Conservation (phyloP, 2,888 invertebrate species). For the Ornithoptera priamus region DNA sequence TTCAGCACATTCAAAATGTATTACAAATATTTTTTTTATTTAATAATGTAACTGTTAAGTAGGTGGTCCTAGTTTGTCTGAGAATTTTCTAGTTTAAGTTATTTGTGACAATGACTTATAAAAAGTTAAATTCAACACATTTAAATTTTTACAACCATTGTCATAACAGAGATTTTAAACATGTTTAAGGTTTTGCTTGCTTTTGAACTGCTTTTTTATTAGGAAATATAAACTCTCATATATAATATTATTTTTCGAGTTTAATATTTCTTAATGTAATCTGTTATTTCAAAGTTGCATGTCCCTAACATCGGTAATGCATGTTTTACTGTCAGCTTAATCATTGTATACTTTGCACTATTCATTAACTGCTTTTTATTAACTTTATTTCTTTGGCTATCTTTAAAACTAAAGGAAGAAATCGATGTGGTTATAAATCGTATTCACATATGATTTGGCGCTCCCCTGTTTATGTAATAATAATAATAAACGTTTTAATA, state of each 20-base stretch:
- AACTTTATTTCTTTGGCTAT: slow-evolving; percentile 52
- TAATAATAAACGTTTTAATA: too few relatives aligned
- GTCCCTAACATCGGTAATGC: slow-evolving; percentile 45
- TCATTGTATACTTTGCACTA: slow-evolving; percentile 58
- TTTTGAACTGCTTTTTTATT: slow-evolving; percentile 20
- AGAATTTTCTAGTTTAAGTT: not conserved
- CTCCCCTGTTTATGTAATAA: slow-evolving; percentile 66
- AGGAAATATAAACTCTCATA: slow-evolving; percentile 14
- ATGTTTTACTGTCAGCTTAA: slow-evolving; percentile 51
- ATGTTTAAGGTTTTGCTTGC: slow-evolving; percentile 23
- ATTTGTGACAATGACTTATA: slow-evolving; percentile 4
- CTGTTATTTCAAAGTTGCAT: slow-evolving; percentile 35
- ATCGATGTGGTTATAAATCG: slow-evolving; percentile 67
- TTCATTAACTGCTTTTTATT: slow-evolving; percentile 54
- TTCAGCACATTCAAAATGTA: not conserved
- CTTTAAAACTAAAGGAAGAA: slow-evolving; percentile 61
- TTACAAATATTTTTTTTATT: not conserved
- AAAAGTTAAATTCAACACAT: not conserved
- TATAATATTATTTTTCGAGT: not conserved
- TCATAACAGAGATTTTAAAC: slow-evolving; percentile 23
- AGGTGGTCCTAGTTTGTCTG: slow-evolving; percentile 11
- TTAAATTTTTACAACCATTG: slow-evolving; percentile 1
- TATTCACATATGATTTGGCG: slow-evolving; percentile 66
- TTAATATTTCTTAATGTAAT: slow-evolving; percentile 19
- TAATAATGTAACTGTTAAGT: not conserved